phyloP scores from a whole-genome alignment of 1,140 invertebrate species.

The Sweltsa coloradensis region DNA sequence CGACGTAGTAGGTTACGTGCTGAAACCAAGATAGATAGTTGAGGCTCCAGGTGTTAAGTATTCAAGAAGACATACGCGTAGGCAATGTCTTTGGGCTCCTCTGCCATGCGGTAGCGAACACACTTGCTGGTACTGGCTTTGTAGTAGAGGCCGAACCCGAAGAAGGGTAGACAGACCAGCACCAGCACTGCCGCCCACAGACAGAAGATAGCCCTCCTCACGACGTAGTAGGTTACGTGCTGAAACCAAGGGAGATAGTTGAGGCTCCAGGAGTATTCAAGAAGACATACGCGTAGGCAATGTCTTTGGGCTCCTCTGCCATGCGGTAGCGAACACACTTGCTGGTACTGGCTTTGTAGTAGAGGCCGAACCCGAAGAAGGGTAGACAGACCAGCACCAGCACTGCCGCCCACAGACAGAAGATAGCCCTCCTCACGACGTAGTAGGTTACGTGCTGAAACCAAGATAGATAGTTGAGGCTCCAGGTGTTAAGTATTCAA shows the following conservation, averaged over 20 bases:
- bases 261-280: no score
- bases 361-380: conserved; percentile 64
- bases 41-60: neutral
- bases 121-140: conserved; percentile 34
- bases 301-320: conserved; percentile 45
- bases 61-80: conserved; percentile 74
- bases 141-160: conserved; percentile 70
- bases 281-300: conserved; percentile 65
- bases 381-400: conserved; percentile 59
- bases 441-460: conserved; percentile 68
- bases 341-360: conserved; percentile 36
- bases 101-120: conserved; percentile 56
- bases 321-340: conserved; percentile 58
- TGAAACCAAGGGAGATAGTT: conserved; percentile 32
- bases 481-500: neutral
- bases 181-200: conserved; percentile 55
- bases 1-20: conserved; percentile 67
- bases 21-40: conserved; percentile 29
- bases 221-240: conserved; percentile 67
- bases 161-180: conserved; percentile 59
- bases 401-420: conserved; percentile 53
- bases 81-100: conserved; percentile 43
- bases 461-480: conserved; percentile 4
- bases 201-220: conserved; percentile 52
- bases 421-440: conserved; percentile 54